phyloP scores from a whole-genome alignment of 2,113 vertebrate species.

The Cheirogaleus medius region DNA sequence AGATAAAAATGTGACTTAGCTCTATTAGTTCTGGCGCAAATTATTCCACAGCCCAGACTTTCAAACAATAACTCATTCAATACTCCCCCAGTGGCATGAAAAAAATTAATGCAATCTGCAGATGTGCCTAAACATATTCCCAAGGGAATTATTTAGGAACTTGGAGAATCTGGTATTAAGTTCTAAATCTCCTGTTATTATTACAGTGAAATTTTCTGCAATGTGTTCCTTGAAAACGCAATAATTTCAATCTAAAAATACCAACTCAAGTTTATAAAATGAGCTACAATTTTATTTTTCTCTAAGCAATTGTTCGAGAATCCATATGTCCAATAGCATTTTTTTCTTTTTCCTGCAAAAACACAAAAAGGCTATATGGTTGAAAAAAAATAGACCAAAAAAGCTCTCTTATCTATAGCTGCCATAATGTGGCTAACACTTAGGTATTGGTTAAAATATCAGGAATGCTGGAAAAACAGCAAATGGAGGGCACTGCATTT shows the following conservation, averaged over 20 bases:
- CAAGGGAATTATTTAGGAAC: neutral
- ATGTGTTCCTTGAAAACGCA: neutral
- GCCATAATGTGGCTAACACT: neutral
- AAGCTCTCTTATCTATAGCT: neutral
- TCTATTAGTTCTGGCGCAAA: slow-evolving; percentile 37
- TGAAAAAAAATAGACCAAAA: neutral
- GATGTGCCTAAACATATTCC: neutral
- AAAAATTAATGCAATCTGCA: slow-evolving; percentile 39
- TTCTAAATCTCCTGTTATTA: slow-evolving; percentile 38
- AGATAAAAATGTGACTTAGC: slow-evolving; percentile 42
- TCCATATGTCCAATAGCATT: neutral
- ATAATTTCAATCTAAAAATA: slow-evolving; percentile 25
- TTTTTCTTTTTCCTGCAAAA: neutral
- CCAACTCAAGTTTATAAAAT: neutral
- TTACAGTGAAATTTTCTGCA: neutral
- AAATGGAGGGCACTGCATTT: neutral
- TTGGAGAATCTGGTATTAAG: neutral
- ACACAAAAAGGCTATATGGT: neutral
- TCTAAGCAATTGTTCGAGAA: slow-evolving; percentile 13
- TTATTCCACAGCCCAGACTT: neutral
- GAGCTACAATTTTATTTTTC: neutral
- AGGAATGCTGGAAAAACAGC: neutral
- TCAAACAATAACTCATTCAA: slow-evolving; percentile 35
- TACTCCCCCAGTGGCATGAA: neutral
- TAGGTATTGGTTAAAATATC: neutral